Conservation (phyloP, 2,113 vertebrate genomes). For the Ceyx melanurus region DNA sequence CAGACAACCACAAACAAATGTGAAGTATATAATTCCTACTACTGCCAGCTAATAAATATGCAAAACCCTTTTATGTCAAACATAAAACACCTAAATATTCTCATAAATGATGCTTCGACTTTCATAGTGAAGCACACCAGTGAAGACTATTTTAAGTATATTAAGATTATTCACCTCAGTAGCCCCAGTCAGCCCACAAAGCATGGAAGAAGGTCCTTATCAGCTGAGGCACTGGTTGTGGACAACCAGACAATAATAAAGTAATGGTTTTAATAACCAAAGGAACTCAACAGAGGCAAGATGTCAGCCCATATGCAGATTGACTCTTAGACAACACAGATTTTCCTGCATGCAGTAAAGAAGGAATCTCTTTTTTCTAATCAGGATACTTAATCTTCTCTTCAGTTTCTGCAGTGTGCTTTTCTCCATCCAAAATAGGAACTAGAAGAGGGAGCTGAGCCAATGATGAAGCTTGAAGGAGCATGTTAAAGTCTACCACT, state of each 20-base stretch:
- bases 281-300: not conserved
- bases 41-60: not conserved
- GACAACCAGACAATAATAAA: not conserved
- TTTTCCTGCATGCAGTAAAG: not conserved
- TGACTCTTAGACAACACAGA: not conserved
- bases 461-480: not conserved
- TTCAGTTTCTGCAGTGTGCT: not conserved
- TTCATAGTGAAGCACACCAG: not conserved
- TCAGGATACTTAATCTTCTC: not conserved
- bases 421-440: not conserved
- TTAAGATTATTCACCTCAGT: not conserved
- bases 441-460: not conserved
- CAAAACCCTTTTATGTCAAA: conserved; percentile 16
- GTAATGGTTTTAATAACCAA: not conserved
- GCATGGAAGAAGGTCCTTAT: not conserved
- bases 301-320: not conserved
- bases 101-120: not conserved
- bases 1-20: conserved; percentile 16
- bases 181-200: not conserved
- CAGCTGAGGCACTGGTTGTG: not conserved
- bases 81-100: not conserved
- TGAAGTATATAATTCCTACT: not conserved
- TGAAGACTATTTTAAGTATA: not conserved
- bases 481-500: not conserved
- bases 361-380: not conserved